A percentile compares a stretch with the other conserved stretches of the same genome.
phyloP scores from a whole-genome alignment of 2,888 invertebrate species.

The Athalia rosae region DNA sequence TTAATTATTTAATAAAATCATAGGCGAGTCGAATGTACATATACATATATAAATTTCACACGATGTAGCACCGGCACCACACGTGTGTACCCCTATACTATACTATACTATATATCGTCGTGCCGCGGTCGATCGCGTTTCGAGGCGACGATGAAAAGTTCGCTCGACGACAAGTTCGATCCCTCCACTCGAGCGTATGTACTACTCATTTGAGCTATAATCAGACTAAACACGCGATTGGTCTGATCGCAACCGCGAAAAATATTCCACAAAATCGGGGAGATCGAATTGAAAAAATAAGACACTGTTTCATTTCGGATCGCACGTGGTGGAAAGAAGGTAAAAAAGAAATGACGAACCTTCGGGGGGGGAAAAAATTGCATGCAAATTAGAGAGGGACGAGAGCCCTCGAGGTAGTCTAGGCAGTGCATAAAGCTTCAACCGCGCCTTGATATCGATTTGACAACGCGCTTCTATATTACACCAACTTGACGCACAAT shows the following conservation, averaged over 20 bases:
- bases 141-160: neutral
- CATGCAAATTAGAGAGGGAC: neutral
- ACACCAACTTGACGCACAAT: conserved; percentile 18
- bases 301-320: no score
- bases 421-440: neutral
- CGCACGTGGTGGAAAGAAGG: conserved; percentile 6
- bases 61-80: no score
- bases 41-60: neutral
- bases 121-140: no score
- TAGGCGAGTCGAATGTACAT: conserved; percentile 29
- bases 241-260: no score
- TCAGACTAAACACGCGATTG: no score
- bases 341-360: neutral
- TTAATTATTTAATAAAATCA: conserved; percentile 39
- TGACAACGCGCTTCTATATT: neutral
- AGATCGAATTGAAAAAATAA: no score
- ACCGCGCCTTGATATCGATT: conserved; percentile 43
- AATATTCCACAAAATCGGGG: no score
- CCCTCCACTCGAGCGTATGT: no score
- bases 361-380: no score
- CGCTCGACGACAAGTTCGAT: neutral
- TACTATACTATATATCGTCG: no score
- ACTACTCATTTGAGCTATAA: no score
- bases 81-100: no score
- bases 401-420: neutral